Percentiles rank a stretch among this genome's conserved stretches.
These are phyloP conservation scores for Allolobophora icterica DNA, from an alignment of 2,888 invertebrate species.

Conservation along the genomic window DNA sequence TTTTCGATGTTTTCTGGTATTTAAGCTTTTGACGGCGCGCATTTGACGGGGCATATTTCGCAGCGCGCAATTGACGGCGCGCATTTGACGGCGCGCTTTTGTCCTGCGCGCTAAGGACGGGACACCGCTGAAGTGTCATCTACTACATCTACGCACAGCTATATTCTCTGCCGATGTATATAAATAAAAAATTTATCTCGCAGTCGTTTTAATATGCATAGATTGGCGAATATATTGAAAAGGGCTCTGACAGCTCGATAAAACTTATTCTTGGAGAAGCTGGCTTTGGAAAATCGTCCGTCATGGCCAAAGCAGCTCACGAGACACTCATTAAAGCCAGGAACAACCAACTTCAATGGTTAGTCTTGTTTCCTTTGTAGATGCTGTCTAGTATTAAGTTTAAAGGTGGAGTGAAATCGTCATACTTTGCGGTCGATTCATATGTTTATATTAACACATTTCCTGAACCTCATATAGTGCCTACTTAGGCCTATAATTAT, in stretches of 20 bases:
- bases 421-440: no score
- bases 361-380: background rate
- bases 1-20: no score
- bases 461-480: no score
- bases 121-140: no score
- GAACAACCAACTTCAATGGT: background rate
- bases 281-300: constrained; percentile 32
- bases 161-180: background rate
- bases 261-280: constrained; percentile 32
- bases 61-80: no score
- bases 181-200: background rate
- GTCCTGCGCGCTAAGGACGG: no score
- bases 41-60: no score
- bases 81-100: no score
- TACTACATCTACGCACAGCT: background rate
- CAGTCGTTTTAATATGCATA: background rate
- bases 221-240: constrained; percentile 31
- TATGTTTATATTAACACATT: no score
- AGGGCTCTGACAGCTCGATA: background rate
- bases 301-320: constrained; percentile 33
- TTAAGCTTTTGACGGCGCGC: background rate
- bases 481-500: no score
- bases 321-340: constrained; percentile 19
- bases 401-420: background rate
- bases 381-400: background rate